Evolutionary conservation across 2,888 invertebrate genomes (phyloP), one percentile per base, ranked within the genome.

Genomic region (Torymus texanus): DNA sequence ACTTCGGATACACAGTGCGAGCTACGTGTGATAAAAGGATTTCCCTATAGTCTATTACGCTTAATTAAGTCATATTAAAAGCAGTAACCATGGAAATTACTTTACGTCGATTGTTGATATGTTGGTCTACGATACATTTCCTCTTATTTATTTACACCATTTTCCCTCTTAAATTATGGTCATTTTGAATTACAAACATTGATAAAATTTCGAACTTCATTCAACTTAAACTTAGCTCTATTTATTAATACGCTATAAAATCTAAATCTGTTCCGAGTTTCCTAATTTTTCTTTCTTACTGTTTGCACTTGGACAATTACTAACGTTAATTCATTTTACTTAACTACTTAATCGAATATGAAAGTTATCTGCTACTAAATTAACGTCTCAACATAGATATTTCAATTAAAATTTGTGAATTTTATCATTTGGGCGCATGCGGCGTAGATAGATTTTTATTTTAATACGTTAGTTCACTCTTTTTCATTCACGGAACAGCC

Each of bases 91-190:
- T 65, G 59, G 16, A 75, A 61, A 72, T 75, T 67, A 56, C 18
- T 18, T 67, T 72, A 67, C 55, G 61, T 41, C 16, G 71, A 71
- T 73, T 61, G 18, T 61, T 79, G 75, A 80, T 80, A 80, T 76
- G 79, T 80, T 67, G 61, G 12, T 76, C 75, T 71, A 79, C 58
- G 12, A 56, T 62, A 67, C 29, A 78, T 62, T 24, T 51, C 5
- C 16, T 55, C 24, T 18, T 12, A 29, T 41, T 66, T 80, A 80
- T 80, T 76, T 76, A 80, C 75, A 76, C 18, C 8, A 41, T 10
- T 53, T 51, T 56, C 14, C 21, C 21, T 18, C 13, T 55, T 50
- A 41, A 56, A 29, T 10, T 51, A 29, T 59, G 18, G 18, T 71
- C 59, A n/a, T 71, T 65, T 67, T 68, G n/a, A 50, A 29, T 70